Base-by-base conservation (phyloP, 2,888 invertebrate species). In the Melanostoma scalare region DNA sequence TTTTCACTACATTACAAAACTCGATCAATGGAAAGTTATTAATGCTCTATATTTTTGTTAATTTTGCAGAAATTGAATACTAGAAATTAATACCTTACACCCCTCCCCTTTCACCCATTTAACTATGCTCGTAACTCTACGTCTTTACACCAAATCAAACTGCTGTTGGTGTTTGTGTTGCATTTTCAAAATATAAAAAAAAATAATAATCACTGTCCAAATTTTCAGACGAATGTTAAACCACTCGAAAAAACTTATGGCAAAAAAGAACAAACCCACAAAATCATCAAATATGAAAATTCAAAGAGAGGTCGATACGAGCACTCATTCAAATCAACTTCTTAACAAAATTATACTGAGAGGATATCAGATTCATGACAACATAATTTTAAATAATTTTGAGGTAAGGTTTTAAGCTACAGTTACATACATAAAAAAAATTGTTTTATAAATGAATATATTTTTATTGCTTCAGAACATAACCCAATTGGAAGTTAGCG, bases 371-470 rank as follows among this genome's bases (percentile, higher is more conserved):
- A 92, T 96, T 36, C 96, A 96, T 90, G 96, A 96, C 73, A 96
- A 95, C 91, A 96, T 96, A 85, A 95, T 96, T 86, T 93, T 96
- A 65, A 96, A 96, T 72, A 96, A 96, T 90, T 96, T 96, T 91
- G 96, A 96, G 90, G 96, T 96, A 92, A 93, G 52, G 40, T 38
- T 31, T 50, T 38, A 40, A 6, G 8, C 4, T 3, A 4, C 6
- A 9, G 42, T 58, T 40, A n/a, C n/a, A 6, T n/a, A 9, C 2
- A 8, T 8, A 36, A 8, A 38, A 4, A 67, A 35, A 1, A 9
- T 52, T 20, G 20, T 20, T 20, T 20, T 20, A 30, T n/a, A 9
- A 56, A 9, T 30, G 9, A 6, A 2, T 31, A 20, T 30, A 5
- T 4, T 48, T 68, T 76, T 68, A 65, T 92, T 93, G 20, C 20